Evolutionary conservation across 2,888 invertebrate genomes (phyloP).

Genomic region (Germaria angustata): DNA sequence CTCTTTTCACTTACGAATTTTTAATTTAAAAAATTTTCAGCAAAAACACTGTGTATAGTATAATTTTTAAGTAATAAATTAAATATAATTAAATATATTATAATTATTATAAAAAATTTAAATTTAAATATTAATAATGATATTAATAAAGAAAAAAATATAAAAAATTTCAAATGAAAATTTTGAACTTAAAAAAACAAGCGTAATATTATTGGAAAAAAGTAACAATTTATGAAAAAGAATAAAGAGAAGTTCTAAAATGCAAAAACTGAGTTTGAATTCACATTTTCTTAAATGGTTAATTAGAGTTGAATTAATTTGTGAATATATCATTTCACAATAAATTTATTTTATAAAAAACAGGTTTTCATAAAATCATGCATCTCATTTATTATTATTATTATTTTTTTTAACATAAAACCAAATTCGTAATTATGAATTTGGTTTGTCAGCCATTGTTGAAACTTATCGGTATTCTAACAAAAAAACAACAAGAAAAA

Average conservation of each 20-base stretch:
- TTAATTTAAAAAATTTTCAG: conserved; percentile 40
- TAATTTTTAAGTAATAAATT: conserved; percentile 58
- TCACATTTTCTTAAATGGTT: not conserved
- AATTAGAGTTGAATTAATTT: no score
- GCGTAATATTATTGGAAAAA: conserved; percentile 48
- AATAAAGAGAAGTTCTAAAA: conserved; percentile 56
- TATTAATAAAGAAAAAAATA: conserved; percentile 24
- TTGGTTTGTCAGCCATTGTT: no score
- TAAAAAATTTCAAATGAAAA: conserved; percentile 51
- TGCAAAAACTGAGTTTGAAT: not conserved
- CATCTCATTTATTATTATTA: no score
- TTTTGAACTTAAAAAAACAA: conserved; percentile 57
- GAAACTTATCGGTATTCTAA: no score
- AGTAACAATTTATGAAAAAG: conserved; percentile 45
- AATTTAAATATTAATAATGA: conserved; percentile 45
- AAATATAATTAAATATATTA: conserved; percentile 58
- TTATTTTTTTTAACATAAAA: no score
- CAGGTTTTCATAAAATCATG: no score
- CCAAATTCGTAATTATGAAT: no score
- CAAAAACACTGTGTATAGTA: conserved; percentile 60
- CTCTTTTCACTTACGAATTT: conserved; percentile 44
- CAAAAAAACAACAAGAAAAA: no score
- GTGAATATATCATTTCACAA: no score
- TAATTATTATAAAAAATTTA: conserved; percentile 26
- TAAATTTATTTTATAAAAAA: no score